phyloP scores from a whole-genome alignment of 2,113 vertebrate species.

The Malurus elegans region DNA sequence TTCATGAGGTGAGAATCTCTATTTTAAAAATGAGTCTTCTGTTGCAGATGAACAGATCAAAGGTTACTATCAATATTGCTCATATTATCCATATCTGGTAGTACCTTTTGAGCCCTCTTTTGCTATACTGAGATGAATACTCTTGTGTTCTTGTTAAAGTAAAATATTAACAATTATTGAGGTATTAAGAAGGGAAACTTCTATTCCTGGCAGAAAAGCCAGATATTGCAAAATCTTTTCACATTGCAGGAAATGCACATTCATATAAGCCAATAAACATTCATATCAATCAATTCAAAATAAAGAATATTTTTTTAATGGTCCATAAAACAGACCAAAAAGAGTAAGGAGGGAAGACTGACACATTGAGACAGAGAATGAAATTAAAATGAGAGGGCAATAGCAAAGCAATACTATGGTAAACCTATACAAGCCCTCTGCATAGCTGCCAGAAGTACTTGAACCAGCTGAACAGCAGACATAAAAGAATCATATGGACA shows the following conservation, averaged over 20 bases:
- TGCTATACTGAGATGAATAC: neutral
- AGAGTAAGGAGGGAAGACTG: neutral
- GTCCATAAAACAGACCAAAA: neutral
- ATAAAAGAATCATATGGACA: neutral
- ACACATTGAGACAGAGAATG: neutral
- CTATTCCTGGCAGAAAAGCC: neutral
- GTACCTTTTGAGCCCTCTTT: neutral
- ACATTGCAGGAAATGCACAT: neutral
- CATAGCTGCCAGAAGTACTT: neutral
- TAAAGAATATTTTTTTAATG: neutral
- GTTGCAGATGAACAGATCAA: neutral
- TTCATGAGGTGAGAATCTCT: neutral
- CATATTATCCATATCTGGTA: neutral
- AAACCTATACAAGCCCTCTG: neutral
- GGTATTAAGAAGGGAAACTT: neutral
- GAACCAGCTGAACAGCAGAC: neutral
- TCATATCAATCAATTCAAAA: neutral
- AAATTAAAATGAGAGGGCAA: neutral
- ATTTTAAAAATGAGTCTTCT: neutral
- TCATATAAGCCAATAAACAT: neutral
- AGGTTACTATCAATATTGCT: neutral
- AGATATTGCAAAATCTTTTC: neutral
- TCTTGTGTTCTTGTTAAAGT: neutral
- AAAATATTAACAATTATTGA: neutral
- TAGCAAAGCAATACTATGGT: neutral